Base-by-base conservation (phyloP, 2,797 vertebrate genomes). In the Anabas testudineus region DNA sequence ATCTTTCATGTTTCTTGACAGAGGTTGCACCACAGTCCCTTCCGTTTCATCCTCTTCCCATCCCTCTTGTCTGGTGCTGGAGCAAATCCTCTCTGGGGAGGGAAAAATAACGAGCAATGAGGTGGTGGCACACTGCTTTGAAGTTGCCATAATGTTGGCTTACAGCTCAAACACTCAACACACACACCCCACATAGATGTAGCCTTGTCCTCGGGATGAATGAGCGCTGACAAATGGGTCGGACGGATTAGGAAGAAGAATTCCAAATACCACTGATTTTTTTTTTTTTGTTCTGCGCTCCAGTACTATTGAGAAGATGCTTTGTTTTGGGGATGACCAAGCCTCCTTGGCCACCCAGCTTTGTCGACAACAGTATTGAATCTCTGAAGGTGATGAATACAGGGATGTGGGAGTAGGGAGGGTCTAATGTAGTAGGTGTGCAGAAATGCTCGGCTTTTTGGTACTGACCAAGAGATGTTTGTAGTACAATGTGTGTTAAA, bases 131-230 rank as follows among this genome's bases (percentile, higher is more conserved):
- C 46, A 30, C 54, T 7, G 28, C 92, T 94, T 94, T 94, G 92
- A 93, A 93, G 91, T 88, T 64, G 65, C 87, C 74, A 86, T 92
- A 88, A 89, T 79, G 88, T 92, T 90, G 91, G 88, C 84, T 81
- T 60, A 76, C 73, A 76, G 91, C 92, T 94, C 88, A 90, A 90
- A 92, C 87, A 47, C 84, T 52, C 74, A 61, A 71, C 28, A 30
- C 28, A 30, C 28, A 30, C 28, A 30, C 77, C 71, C n/a, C n/a
- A n/a, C n/a, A 92, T 85, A 92, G 90, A 87, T 74, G 76, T 79
- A 10, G 88, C 90, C 90, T 92, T 91, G 90, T 94, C 87, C 79
- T 88, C 74, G 49, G 90, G 87, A 83, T 90, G 89, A 93, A 92
- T 91, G 90, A 90, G 84, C 80, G 86, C 83, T 86, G 87, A 91